A percentile compares a stretch with the other conserved stretches of the same genome.
These are phyloP conservation scores for Busseola fusca DNA, from an alignment of 2,888 invertebrate species.

Conservation along the genomic window DNA sequence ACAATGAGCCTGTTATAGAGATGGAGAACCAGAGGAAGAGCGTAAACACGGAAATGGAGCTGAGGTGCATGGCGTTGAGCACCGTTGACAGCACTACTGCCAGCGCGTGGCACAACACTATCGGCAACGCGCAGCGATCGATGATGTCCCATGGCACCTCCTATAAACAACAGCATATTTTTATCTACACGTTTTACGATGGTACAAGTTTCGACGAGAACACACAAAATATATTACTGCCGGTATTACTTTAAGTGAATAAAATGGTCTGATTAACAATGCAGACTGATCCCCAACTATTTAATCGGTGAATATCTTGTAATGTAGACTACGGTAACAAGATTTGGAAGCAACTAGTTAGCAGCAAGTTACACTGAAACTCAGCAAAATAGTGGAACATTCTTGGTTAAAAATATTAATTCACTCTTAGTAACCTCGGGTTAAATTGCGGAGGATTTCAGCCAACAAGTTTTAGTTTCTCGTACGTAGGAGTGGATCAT, in stretches of 20 bases:
- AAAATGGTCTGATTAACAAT: neutral
- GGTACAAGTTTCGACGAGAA: neutral
- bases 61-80: slow-evolving; percentile 92
- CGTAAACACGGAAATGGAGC: slow-evolving; percentile 93
- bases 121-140: slow-evolving; percentile 93
- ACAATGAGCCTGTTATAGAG: slow-evolving; percentile 92
- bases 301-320: slow-evolving; percentile 6
- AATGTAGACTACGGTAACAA: neutral
- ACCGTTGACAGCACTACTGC: slow-evolving; percentile 93
- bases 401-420: slow-evolving; percentile 10
- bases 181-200: slow-evolving; percentile 7
- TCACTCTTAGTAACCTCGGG: neutral
- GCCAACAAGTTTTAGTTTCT: slow-evolving; percentile 20
- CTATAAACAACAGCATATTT: slow-evolving; percentile 71
- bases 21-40: slow-evolving; percentile 94
- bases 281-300: neutral
- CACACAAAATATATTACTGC: neutral
- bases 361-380: neutral
- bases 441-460: slow-evolving; percentile 15
- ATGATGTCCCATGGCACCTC: slow-evolving; percentile 93
- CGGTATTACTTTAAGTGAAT: neutral
- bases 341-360: neutral
- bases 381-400: neutral
- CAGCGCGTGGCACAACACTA: slow-evolving; percentile 94
- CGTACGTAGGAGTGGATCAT: slow-evolving; percentile 20